Evolutionary conservation across 2,113 vertebrate species (phyloP), one percentile per base, ranked within the genome.

Genomic region (Seriola aureovittata): DNA sequence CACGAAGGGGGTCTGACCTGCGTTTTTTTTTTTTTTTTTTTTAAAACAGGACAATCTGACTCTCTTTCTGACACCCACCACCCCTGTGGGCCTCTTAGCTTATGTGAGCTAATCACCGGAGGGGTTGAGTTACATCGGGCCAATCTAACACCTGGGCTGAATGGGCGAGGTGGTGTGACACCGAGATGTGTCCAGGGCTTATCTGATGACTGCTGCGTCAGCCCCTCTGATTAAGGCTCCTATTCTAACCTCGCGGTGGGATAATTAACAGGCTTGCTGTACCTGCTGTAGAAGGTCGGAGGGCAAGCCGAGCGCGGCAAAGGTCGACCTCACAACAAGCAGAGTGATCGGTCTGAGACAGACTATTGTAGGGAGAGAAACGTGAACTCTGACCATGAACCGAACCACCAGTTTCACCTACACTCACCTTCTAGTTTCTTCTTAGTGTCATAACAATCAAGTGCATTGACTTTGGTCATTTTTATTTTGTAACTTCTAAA

Each of bases 111-210:
- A 95, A 94, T 95, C 94, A 91, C 88, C 40, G 70, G 83, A 62
- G 88, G 94, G 91, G 85, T 96, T 90, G 83, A 91, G 90, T 96
- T 96, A 95, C 95, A 96, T 85, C 87, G 85, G 91, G 78, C 88
- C 87, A 91, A 90, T 93, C 92, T 93, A 93, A 95, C 95, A 96
- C 94, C 95, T 96, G 95, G 93, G 93, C 89, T 76, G 85, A 87
- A 76, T 68, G 86, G 88, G 86, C 60, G 78, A 93, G 92, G 76
- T 78, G 85, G 85, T 78, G 90, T 82, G 92, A 84, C 91, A 93
- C 91, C 0, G 89, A 94, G 93, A 91, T 82, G 88, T 89, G 92
- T 92, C 84, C 91, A 16, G 81, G 91, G 92, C 92, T 94, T 95
- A 95, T 93, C 95, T 93, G 88, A 83, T 89, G 90, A 86, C 92